phyloP scores from a whole-genome alignment of 2,888 invertebrate species.

The Rotaria macrura region DNA sequence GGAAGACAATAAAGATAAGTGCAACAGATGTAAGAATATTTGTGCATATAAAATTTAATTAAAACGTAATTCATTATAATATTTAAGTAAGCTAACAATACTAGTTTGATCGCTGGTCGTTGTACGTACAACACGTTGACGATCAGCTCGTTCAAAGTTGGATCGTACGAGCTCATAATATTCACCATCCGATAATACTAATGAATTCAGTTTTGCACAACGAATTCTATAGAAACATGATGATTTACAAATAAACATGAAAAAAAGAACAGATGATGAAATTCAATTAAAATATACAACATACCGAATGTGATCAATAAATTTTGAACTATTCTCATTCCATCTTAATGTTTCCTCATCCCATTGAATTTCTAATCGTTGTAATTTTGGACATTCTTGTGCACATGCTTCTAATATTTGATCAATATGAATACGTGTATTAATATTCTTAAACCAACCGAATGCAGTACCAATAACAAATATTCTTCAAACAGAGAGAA shows the following conservation, averaged over 20 bases:
- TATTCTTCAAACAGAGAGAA: slow-evolving; percentile 58
- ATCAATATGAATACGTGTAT: slow-evolving; percentile 67
- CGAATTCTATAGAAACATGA: slow-evolving; percentile 61
- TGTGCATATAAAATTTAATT: slow-evolving; percentile 56
- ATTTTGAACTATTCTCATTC: slow-evolving; percentile 98
- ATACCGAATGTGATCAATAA: slow-evolving; percentile 80
- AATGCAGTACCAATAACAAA: slow-evolving; percentile 93
- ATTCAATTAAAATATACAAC: background rate
- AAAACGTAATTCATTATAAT: slow-evolving; percentile 87
- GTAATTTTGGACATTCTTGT: slow-evolving; percentile 73
- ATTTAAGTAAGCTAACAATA: slow-evolving; percentile 77
- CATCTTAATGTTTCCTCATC: slow-evolving; percentile 95
- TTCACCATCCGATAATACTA: slow-evolving; percentile 89
- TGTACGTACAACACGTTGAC: slow-evolving; percentile 86
- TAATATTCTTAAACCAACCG: slow-evolving; percentile 84
- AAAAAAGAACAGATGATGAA: background rate
- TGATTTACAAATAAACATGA: no score
- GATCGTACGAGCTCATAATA: slow-evolving; percentile 98
- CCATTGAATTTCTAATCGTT: slow-evolving; percentile 88
- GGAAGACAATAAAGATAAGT: background rate
- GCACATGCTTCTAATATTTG: slow-evolving; percentile 94
- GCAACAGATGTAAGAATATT: background rate
- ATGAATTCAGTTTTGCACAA: slow-evolving; percentile 77
- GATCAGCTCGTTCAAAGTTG: slow-evolving; percentile 94
- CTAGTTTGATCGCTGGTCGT: slow-evolving; percentile 89